Evolutionary conservation across 1,140 invertebrate species (phyloP), one percentile per base, ranked within the genome.

Genomic region (Pachyrhynchus sulphureomaculatus): DNA sequence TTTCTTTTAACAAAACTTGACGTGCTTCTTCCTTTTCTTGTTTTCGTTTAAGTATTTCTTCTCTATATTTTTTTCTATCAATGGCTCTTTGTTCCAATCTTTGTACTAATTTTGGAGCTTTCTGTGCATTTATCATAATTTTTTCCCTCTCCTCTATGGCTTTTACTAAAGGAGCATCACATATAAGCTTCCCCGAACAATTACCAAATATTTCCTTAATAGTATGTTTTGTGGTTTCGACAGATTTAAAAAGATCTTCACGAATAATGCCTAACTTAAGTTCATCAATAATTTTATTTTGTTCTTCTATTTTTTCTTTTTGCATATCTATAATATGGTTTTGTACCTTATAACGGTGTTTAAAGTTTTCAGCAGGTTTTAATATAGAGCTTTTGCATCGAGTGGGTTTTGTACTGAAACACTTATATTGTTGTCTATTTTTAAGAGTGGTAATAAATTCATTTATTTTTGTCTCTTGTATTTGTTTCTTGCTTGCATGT

Each of bases 281-380:
- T 69, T 85, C 80, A 72, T 84, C 81, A 49, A 87, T 87, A 1
- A 85, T 54, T 66, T 81, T 79, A 48, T 83, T 81, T 74, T 86
- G 84, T 49, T 84, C 79, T 62, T 86, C 80, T 54, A 87, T 68
- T 74, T 85, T 85, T 4, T 79, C 74, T 67, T 82, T 83, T 69
- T 86, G 84, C 8, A 81, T 61, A 26, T 84, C 80, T 36, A 87
- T 87, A 33, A 86, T 83, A 56, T 82, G 78, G 70, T 84, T 83
- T 72, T 87, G 85, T 12, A 83, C 76, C 68, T 82, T 82, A 17
- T 83, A 82, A 63, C 85, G 82, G 49, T 54, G 63, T 59, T 55
- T 60, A 24, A 53, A 61, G n/a, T 13, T 24, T 5, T 23, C 51
- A 1, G 6, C 13, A 3, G 47, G 48, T 18, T 54, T 42, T 20